These are phyloP conservation scores for Cydia pomonella DNA, from an alignment of 1,140 invertebrate species.

Conservation along the genomic window DNA sequence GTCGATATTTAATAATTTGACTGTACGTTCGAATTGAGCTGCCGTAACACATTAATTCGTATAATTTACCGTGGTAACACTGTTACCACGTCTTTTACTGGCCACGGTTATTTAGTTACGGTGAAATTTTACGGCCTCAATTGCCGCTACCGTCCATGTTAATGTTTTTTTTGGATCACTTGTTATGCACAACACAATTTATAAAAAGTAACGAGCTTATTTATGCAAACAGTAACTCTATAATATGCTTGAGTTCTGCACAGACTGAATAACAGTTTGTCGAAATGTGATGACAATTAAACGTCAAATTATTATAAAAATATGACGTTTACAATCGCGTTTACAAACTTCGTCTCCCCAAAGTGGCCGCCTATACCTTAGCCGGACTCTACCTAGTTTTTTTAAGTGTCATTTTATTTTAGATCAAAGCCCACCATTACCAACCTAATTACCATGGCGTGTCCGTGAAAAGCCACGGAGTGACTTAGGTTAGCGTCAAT, in stretches of 20 bases:
- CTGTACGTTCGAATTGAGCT: too few relatives aligned
- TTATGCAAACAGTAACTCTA: not conserved
- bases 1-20: too few relatives aligned
- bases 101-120: not conserved
- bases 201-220: not conserved
- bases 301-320: too few relatives aligned
- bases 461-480: not conserved
- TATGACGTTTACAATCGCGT: too few relatives aligned
- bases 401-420: too few relatives aligned
- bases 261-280: too few relatives aligned
- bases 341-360: too few relatives aligned
- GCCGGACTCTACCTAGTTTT: too few relatives aligned
- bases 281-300: too few relatives aligned
- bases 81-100: not conserved
- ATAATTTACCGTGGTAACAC: not conserved
- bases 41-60: not conserved
- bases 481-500: constrained; percentile 54
- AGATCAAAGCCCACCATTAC: too few relatives aligned
- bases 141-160: constrained; percentile 6
- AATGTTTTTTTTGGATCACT: constrained; percentile 8
- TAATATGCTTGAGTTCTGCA: too few relatives aligned
- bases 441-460: not conserved
- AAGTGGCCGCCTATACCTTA: too few relatives aligned
- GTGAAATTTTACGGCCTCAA: not conserved
- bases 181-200: not conserved